Evolutionary conservation across 2,888 invertebrate species (phyloP), one percentile per base, ranked within the genome.

Genomic region (Nomada lathburiana): DNA sequence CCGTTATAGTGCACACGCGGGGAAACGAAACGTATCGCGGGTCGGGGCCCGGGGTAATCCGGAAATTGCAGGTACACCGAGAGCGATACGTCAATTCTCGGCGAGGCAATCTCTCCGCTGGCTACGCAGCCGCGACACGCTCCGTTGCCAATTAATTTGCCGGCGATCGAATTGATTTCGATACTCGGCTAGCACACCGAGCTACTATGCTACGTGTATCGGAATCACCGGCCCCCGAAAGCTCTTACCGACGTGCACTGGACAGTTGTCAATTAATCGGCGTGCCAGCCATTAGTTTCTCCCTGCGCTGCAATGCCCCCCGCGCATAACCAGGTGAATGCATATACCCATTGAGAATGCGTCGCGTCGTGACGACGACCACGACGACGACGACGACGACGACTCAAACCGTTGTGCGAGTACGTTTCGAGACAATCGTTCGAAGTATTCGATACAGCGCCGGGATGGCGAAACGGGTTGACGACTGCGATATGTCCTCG

Each of bases 191-290:
- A 26, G 20, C 55, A 42, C 57, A 64, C 59, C 63, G 62, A 68
- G 80, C 71, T 60, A 68, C 69, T 81, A 67, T 29, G 76, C 60
- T 73, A 36, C 73, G 74, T 50, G 70, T 65, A 77, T 71, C 72
- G 77, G 70, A 82, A 75, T 77, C 77, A 71, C 53, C 70, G 52
- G 67, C 53, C 67, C 67, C 47, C 55, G 78, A 78, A 78, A 82
- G 63, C 82, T 68, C 70, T 76, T 44, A 72, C 65, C 73, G 83
- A 83, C 75, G 69, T 83, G 79, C 69, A 44, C 72, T 57, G 83
- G 69, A 83, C 78, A 82, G 83, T 83, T 84, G 83, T 83, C 83
- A 84, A 84, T 84, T 84, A 83, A 84, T 84, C 79, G 83, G 65
- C 73, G 68, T 76, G 76, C 82, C 82, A 60, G 63, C 82, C 82